phyloP scores from a whole-genome alignment of 2,797 vertebrate genomes.

The Gouania willdenowi region DNA sequence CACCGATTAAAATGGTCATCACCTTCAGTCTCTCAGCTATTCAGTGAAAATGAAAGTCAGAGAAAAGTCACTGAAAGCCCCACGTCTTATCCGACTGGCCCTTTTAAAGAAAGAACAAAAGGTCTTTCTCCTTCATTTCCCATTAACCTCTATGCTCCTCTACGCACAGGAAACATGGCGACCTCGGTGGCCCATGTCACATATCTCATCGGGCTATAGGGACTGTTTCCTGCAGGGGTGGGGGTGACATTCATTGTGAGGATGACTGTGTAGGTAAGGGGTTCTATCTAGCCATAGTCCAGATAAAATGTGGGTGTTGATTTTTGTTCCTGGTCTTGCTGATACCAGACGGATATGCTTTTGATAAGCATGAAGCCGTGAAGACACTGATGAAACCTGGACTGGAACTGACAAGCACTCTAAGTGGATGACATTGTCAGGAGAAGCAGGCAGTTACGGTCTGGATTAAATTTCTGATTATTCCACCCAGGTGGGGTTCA shows the following conservation, averaged over 20 bases:
- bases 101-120: slow-evolving; percentile 69
- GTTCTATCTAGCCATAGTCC: slow-evolving; percentile 49
- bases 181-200: slow-evolving; percentile 67
- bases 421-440: slow-evolving; percentile 44
- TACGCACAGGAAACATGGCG: slow-evolving; percentile 62
- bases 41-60: slow-evolving; percentile 64
- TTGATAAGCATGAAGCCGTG: slow-evolving; percentile 39
- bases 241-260: slow-evolving; percentile 41
- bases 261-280: too few species aligned
- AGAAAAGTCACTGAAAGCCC: slow-evolving; percentile 58
- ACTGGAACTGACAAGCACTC: slow-evolving; percentile 52
- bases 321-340: slow-evolving; percentile 46
- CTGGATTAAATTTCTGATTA: slow-evolving; percentile 49
- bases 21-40: slow-evolving; percentile 42
- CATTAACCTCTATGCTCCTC: slow-evolving; percentile 70
- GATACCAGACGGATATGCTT: slow-evolving; percentile 38
- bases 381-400: slow-evolving; percentile 51
- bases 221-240: slow-evolving; percentile 47
- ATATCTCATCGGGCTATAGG: slow-evolving; percentile 66
- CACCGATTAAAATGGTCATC: slow-evolving; percentile 49
- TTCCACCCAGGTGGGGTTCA: slow-evolving; percentile 27
- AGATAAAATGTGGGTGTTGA: slow-evolving; percentile 66
- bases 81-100: slow-evolving; percentile 55
- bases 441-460: slow-evolving; percentile 22
- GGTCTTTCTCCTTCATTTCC: slow-evolving; percentile 68